Conservation (phyloP, 2,113 vertebrate genomes). For the Sus scrofa region T2T-Sscrofa CM000812.6:120741001-120741500, state of each 20-base stretch:
- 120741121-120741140: neutral
- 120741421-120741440: too few species aligned
- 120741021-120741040: neutral
- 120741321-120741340: constrained; percentile 43
- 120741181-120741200: neutral
- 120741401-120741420: too few species aligned
- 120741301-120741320: constrained; percentile 7
- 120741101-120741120: neutral
- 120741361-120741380: neutral
- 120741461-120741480: neutral
- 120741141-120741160: neutral
- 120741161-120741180: neutral
- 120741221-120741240: neutral
- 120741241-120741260: neutral
- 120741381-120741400: neutral
- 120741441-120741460: neutral
- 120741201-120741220: neutral
- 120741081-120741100: neutral
- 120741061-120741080: neutral
- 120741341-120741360: neutral
- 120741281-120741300: neutral
- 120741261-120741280: neutral
- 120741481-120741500: neutral
- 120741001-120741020: neutral
- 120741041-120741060: neutral